Conservation (phyloP, 2,113 vertebrate species). For the Cyprinodon brontotheroides region DNA sequence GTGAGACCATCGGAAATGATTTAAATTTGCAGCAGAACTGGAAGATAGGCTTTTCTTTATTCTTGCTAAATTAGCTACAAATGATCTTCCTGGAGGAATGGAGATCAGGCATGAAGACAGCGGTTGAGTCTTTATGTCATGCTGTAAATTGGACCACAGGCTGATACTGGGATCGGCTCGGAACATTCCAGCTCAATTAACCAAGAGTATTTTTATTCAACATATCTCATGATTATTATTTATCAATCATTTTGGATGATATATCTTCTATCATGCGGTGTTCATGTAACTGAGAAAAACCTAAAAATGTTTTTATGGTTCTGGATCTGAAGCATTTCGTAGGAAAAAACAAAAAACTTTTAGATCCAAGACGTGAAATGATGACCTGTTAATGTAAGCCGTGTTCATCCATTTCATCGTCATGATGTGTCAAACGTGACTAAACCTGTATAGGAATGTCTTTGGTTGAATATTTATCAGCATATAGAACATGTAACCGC, state of each 20-base stretch:
- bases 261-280: not conserved
- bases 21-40: not conserved
- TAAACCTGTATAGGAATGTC: not conserved
- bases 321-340: too few species aligned
- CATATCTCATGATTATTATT: not conserved
- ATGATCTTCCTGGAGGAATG: not conserved
- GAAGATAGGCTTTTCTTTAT: not conserved
- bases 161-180: not conserved
- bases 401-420: not conserved
- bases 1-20: not conserved
- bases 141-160: not conserved
- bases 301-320: too few species aligned
- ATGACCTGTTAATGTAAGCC: not conserved
- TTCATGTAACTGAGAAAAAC: not conserved
- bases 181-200: not conserved
- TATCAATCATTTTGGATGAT: not conserved
- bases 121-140: not conserved
- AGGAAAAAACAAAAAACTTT: too few species aligned
- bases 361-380: not conserved
- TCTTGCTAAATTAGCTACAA: not conserved
- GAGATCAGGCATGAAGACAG: too few species aligned
- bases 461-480: not conserved
- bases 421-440: not conserved
- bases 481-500: constrained; percentile 9
- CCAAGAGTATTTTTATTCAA: not conserved